Evolutionary conservation across 2,113 vertebrate species (phyloP).

Genomic region (Ornithorhynchus anatinus): DNA sequence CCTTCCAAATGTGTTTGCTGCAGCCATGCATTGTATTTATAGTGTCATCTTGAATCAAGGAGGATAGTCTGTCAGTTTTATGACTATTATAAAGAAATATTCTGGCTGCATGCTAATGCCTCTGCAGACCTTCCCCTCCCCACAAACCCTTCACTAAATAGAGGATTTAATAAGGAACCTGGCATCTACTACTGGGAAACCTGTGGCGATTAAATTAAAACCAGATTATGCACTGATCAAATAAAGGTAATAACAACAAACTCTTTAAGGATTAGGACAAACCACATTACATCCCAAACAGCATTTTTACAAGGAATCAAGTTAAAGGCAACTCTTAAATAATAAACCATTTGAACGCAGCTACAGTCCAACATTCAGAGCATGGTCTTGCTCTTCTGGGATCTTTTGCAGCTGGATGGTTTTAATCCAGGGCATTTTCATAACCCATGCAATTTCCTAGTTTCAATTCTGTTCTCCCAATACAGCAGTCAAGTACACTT

Average conservation of each 20-base stretch:
- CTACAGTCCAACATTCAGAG: too few species aligned
- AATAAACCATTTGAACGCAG: too few species aligned
- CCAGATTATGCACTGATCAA: slow-evolving; percentile 60
- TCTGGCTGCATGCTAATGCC: slow-evolving; percentile 44
- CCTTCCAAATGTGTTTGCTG: slow-evolving; percentile 43
- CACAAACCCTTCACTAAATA: slow-evolving; percentile 49
- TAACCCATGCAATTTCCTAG: too few species aligned
- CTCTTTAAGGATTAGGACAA: slow-evolving; percentile 51
- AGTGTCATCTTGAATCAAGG: slow-evolving; percentile 36
- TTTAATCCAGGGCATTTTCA: too few species aligned
- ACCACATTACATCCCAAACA: slow-evolving; percentile 50
- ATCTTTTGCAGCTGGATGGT: too few species aligned
- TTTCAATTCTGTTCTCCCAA: too few species aligned
- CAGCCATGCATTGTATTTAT: slow-evolving; percentile 30
- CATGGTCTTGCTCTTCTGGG: too few species aligned
- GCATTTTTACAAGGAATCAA: slow-evolving; percentile 35
- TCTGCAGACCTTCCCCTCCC: slow-evolving; percentile 25
- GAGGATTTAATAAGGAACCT: slow-evolving; percentile 56
- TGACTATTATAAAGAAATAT: slow-evolving; percentile 38
- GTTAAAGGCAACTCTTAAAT: slow-evolving; percentile 36
- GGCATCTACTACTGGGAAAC: slow-evolving; percentile 58
- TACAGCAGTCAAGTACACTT: too few species aligned
- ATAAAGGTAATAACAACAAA: slow-evolving; percentile 54
- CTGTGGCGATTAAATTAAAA: slow-evolving; percentile 65
- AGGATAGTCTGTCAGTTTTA: slow-evolving; percentile 48